Evolutionary conservation across 2,888 invertebrate genomes (phyloP).

Genomic region (Nudaria mundana): DNA sequence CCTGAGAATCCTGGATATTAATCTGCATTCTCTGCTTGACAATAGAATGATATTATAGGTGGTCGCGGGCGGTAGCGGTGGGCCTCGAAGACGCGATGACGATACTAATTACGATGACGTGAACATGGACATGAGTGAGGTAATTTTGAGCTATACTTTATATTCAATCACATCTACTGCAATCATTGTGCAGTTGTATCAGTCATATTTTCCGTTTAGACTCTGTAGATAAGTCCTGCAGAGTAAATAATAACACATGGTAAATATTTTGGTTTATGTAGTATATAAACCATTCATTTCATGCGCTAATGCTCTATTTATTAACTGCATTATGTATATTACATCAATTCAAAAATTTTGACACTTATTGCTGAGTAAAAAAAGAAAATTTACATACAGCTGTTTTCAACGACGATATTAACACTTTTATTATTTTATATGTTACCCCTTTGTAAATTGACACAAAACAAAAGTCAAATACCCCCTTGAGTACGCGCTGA

Average conservation of each 20-base stretch:
- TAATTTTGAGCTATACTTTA: conserved; percentile 49
- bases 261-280: conserved; percentile 18
- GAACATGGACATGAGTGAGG: conserved; percentile 90
- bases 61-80: conserved; percentile 44
- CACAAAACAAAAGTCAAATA: conserved; percentile 81
- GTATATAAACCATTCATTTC: conserved; percentile 25
- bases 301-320: conserved; percentile 15
- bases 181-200: conserved; percentile 11
- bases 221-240: too few relatives aligned
- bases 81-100: conserved; percentile 64
- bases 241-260: conserved; percentile 16
- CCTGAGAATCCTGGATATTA: conserved; percentile 58
- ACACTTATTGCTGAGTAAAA: conserved; percentile 26
- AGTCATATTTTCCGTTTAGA: too few relatives aligned
- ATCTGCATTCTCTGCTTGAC: conserved; percentile 82
- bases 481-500: conserved; percentile 59
- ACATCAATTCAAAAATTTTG: too few relatives aligned
- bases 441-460: conserved; percentile 82
- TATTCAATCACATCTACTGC: conserved; percentile 16
- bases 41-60: conserved; percentile 81
- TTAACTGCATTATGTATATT: too few relatives aligned
- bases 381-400: conserved; percentile 43
- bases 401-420: conserved; percentile 79
- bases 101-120: conserved; percentile 89
- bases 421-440: conserved; percentile 82